Evolutionary conservation across 2,113 vertebrate genomes (phyloP).

Genomic region (Tylochromis polylepis): DNA sequence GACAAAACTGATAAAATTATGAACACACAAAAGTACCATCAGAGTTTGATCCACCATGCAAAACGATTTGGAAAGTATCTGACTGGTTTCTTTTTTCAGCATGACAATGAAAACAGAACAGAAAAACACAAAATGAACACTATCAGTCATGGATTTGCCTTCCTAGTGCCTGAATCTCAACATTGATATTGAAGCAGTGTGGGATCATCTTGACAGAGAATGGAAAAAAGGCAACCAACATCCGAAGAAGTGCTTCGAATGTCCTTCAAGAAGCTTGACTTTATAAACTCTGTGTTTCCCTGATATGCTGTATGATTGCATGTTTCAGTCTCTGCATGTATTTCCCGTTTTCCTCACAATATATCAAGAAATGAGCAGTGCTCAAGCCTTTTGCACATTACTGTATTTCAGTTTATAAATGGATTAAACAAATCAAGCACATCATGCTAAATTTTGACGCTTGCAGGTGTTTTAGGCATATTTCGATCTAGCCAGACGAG

Average conservation of each 20-base stretch:
- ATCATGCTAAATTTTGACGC: neutral
- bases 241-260: neutral
- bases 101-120: neutral
- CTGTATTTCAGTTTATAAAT: neutral
- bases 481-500: too few relatives aligned
- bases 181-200: neutral
- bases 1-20: neutral
- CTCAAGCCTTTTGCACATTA: neutral
- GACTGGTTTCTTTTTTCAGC: neutral
- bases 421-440: neutral
- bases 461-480: neutral
- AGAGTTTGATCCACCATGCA: neutral
- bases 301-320: neutral
- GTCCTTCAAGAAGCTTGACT: neutral
- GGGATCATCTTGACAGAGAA: neutral
- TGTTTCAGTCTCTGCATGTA: neutral
- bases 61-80: neutral
- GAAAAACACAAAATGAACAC: neutral
- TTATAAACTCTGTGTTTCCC: too few relatives aligned
- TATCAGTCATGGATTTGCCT: neutral
- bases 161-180: neutral
- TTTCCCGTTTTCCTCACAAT: neutral
- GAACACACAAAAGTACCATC: neutral
- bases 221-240: fast-evolving
- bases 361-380: neutral